Percentiles rank a stretch among this genome's conserved stretches.
phyloP scores from a whole-genome alignment of 2,797 vertebrate species.

The Peromyscus aztecus region DNA sequence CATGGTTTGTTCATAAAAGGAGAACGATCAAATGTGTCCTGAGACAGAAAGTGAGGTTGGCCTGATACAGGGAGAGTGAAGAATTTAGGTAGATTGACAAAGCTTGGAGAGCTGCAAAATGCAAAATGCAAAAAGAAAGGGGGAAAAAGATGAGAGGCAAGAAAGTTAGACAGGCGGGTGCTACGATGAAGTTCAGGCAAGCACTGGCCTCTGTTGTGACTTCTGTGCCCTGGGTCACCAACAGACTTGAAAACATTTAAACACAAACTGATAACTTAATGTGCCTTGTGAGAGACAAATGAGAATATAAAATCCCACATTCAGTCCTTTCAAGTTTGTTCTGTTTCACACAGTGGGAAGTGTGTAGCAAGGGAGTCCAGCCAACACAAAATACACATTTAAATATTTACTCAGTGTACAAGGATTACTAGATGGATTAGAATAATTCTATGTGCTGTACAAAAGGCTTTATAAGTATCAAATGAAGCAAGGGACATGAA shows the following conservation, averaged over 20 bases:
- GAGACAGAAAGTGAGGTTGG: neutral
- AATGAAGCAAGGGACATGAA: conserved; percentile 49
- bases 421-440: conserved; percentile 63
- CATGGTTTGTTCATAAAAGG: neutral
- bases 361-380: neutral
- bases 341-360: conserved; percentile 5
- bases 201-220: neutral
- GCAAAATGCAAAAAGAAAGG: neutral
- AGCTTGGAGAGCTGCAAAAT: neutral
- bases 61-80: neutral
- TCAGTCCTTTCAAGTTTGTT: neutral
- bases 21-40: neutral
- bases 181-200: neutral
- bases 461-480: conserved; percentile 64
- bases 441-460: conserved; percentile 5
- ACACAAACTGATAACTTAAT: neutral
- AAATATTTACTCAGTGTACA: conserved; percentile 63
- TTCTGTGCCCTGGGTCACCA: neutral
- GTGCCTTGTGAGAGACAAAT: neutral
- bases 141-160: neutral
- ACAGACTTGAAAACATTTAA: neutral
- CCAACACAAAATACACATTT: conserved; percentile 9
- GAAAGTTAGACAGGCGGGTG: neutral
- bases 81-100: neutral
- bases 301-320: neutral